Evolutionary conservation across 2,888 invertebrate genomes (phyloP), one percentile per base, ranked within the genome.

Genomic region (Cheilosia variabilis): DNA sequence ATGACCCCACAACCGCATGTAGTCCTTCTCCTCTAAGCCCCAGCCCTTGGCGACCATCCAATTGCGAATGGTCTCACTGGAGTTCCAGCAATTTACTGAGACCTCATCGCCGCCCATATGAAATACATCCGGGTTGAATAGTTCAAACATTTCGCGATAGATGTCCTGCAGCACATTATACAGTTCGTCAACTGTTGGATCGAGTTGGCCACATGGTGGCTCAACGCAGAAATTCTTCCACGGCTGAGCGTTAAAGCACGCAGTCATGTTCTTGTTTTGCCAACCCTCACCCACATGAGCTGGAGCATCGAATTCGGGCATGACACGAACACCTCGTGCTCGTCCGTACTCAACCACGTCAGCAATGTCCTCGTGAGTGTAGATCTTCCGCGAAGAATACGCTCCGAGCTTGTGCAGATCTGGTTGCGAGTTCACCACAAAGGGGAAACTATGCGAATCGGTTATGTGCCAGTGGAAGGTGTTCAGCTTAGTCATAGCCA

Each of bases 401-500:
- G 98, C 96, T 1, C 99, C 98, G 19, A 95, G 93, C 88, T 94
- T 94, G 4, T 95, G 93, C 13, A 97, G 91, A 57, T 96, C 93
- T 0, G 97, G 97, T 87, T 94, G 94, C n/a, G 94, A 94, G 89
- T 94, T 94, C 0, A 96, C 95, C 75, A 96, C 95, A 89, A 97
- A 96, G 0, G 99, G 98, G 91, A 98, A 99, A 88, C 98, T 98
- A 87, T 98, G 98, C 19, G 97, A 96, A 92, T 99, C 99, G 0
- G 97, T 97, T 68, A 97, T 96, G 89, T 97, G 97, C 98, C 98
- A 98, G 90, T 99, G 98, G 93, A 99, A 96, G 0, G 97, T 96
- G 91, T 98, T 99, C 89, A 98, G 90, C 91, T 98, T 99, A 34
- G 96, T 96, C 90, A 96, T 95, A 0, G 96, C 95, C 98, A 98